Evolutionary conservation across 2,113 vertebrate genomes (phyloP), one percentile per base, ranked within the genome.

Genomic region (Pterocles burchelli): DNA sequence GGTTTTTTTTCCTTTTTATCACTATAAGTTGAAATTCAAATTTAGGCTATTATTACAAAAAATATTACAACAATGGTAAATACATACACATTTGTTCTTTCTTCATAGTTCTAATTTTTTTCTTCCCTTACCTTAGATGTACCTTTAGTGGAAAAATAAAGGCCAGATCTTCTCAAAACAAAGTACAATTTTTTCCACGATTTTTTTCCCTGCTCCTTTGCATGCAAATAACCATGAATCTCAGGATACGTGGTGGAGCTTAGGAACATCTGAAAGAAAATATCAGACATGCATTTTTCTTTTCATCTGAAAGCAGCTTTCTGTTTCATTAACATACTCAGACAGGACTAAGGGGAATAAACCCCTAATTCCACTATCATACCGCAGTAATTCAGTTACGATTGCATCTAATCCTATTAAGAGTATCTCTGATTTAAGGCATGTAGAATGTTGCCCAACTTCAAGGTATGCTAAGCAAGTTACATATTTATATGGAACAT

Each of bases 91-190:
- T 51, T 61, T 89, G 22, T 24, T 80, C 31, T 92, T 76, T 78
- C 26, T 58, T 82, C 26, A 72, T 28, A 79, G 13, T 43, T 51
- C 68, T 48, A 13, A 76, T 66, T 29, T 87, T 59, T 65, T 46
- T 17, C 10, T 85, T 51, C 65, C 65, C 97, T 97, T 97, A 99
- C 99, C 99, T 99, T 99, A 85, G 99, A 99, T 79, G 98, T 99
- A 94, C 99, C 99, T 98, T 99, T 99, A 83, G 98, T 99, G 91
- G 99, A 99, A 98, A 99, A 99, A 98, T 99, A 99, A 91, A 99
- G 98, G 52, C 99, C 99, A 59, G 99, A 99, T 97, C 99, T 98
- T 98, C 99, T 98, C 90, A 99, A 97, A 81, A 99, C 96, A 98
- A 99, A 99, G 96, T 98, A 99, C 94, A 98, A 92, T 97, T 99